Percentiles rank a stretch among this genome's conserved stretches.
These are phyloP conservation scores for Harmothoe impar DNA, from an alignment of 2,888 invertebrate species.

Conservation along the genomic window DNA sequence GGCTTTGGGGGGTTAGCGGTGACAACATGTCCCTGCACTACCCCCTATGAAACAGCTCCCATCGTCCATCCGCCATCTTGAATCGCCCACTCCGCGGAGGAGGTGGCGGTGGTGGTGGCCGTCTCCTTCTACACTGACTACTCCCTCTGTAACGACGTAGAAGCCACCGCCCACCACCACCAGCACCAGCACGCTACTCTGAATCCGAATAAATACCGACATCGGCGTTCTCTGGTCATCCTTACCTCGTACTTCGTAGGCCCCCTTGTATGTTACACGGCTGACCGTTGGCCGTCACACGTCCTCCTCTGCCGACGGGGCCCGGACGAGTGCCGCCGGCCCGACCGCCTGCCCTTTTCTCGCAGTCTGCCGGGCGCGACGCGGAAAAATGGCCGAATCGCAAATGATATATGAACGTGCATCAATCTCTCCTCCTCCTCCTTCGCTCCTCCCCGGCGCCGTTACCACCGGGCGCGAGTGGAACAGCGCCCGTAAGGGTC, in stretches of 20 bases:
- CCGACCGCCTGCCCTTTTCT: constrained; percentile 19
- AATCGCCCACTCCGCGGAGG: not conserved
- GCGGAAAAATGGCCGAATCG: constrained; percentile 59
- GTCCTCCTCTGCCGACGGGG: constrained; percentile 34
- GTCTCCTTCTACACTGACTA: not conserved
- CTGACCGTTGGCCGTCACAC: constrained; percentile 31
- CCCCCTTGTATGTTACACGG: not conserved
- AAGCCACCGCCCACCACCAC: not conserved
- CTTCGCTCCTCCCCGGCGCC: not conserved
- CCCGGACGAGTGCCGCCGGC: constrained; percentile 12
- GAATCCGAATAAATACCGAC: constrained; percentile 4
- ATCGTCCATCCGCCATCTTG: not conserved
- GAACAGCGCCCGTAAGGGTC: too few species aligned
- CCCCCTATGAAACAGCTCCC: not conserved
- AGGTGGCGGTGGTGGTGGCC: not conserved
- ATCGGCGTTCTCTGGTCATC: not conserved
- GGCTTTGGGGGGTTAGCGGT: not conserved
- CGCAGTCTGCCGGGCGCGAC: constrained; percentile 34
- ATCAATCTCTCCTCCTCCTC: constrained; percentile 32
- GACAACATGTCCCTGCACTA: not conserved
- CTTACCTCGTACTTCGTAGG: not conserved
- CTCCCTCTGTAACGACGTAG: not conserved
- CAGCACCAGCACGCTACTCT: not conserved
- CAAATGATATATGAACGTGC: constrained; percentile 60
- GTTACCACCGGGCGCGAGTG: not conserved